Base-by-base conservation (phyloP, 2,888 invertebrate species). In the Zeuzera pyrina region DNA sequence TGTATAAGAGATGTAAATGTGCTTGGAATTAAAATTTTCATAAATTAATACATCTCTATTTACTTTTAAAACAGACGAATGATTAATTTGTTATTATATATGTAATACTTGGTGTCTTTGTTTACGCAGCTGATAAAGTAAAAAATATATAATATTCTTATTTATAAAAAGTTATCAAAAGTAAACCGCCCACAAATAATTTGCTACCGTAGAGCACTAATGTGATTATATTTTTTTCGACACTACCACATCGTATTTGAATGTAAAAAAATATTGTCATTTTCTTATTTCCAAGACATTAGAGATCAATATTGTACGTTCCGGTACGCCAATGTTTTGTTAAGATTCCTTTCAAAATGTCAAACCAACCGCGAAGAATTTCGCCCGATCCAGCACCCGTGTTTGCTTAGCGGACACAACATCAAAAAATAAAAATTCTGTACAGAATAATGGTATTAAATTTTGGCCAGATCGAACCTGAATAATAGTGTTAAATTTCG, bases 401-500 rank as follows among this genome's bases (percentile, higher is more conserved):
- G 71, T 81, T 81, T 79, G 69, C 60, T 55, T 60, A 58, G 70
- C 73, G 79, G 77, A 72, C 78, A n/a, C n/a, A n/a, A n/a, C n/a
- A 68, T 52, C 60, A 51, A 41, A 47, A 54, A 63, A 53, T 57
- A 50, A 53, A 47, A 52, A 57, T 60, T 60, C 52, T 54, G 45
- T 41, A 52, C 62, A 60, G n/a, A 66, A 76, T 70, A 78, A 76
- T 69, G 49, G 73, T 53, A 69, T 70, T 60, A 73, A 62, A 61
- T 64, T 57, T 62, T 65, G 59, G 57, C 64, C 58, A 63, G 45
- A 59, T 58, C 53, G 45, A 52, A 40, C 51, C 60, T 50, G 63
- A 52, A 74, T 71, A 74, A 73, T 70, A 66, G 79, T 74, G 76
- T 79, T 79, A 71, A 74, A 76, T 81, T 78, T 79, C 81, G 52